Conservation (phyloP, 2,113 vertebrate species). For the Sisor rabdophorus region DNA sequence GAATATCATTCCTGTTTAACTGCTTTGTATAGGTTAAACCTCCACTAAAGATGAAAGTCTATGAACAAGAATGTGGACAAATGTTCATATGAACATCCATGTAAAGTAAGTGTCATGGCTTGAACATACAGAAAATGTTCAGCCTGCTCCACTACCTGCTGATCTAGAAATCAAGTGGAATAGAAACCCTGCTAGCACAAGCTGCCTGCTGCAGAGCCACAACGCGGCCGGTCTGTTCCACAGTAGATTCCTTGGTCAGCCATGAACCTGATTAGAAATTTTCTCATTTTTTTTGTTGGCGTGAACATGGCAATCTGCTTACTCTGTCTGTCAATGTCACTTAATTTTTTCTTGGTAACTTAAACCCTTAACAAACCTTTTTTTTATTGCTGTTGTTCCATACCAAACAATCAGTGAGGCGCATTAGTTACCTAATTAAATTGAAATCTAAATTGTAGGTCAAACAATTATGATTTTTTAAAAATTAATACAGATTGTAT, state of each 20-base stretch:
- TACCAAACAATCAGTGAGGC: not conserved
- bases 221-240: constrained; percentile 59
- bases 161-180: constrained; percentile 72
- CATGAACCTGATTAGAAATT: constrained; percentile 59
- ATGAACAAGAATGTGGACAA: not conserved
- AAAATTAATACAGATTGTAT: too few relatives aligned
- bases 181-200: constrained; percentile 61
- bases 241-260: constrained; percentile 45
- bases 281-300: constrained; percentile 30
- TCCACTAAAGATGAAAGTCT: not conserved
- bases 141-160: constrained; percentile 55
- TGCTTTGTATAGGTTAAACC: not conserved
- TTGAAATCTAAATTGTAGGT: too few relatives aligned
- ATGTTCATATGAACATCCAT: not conserved
- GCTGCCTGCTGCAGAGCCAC: constrained; percentile 65
- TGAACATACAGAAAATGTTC: constrained; percentile 51
- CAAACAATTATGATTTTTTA: too few relatives aligned
- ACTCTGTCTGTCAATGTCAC: not conserved
- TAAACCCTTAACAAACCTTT: not conserved
- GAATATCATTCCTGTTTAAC: not conserved
- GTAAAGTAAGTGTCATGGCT: constrained; percentile 18
- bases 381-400: not conserved
- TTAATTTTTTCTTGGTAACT: too few relatives aligned
- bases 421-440: not conserved
- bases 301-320: not conserved